Base-by-base conservation (phyloP, 2,888 invertebrate genomes). In the Nasonovia ribisnigri region DNA sequence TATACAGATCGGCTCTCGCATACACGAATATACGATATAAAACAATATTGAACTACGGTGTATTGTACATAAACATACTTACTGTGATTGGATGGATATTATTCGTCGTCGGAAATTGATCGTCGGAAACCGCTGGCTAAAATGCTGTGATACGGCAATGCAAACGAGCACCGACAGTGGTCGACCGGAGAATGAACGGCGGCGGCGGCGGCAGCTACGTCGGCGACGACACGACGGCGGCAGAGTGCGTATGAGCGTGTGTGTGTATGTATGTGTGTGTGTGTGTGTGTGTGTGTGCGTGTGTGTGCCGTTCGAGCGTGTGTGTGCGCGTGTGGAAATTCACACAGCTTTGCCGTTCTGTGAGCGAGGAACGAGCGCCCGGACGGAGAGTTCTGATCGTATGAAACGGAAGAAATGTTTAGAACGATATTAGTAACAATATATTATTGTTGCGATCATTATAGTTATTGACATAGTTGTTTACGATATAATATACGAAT, bases 101-200 rank as follows among this genome's bases (percentile, higher is more conserved):
- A 43, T 67, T 67, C 90, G 60, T 26, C 60, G 90, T n/a, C 16
- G 89, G 43, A 43, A 51, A 91, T 51, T 84, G 77, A 84, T 91
- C 51, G 42, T 84, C 36, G 51, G 26, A 84, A 42, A 16, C 84
- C 26, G 90, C 16, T 42, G 26, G 51, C 26, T 29, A 36, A 36
- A 36, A 46, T 90, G 11, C 1, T 4, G 24, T 84, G 84, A 42
- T 86, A 24, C 57, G 42, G 51, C 8, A 57, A 92, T 60, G 16
- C 60, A 24, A 77, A 92, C 92, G 51, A 92, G 67, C 67, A 88
- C 88, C 42, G 88, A 88, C 88, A 77, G 92, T 43, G 92, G 92
- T 92, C 92, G 92, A 92, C 67, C 42, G 88, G 88, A 92, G 92
- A 92, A 92, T 92, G 92, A 92, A 88, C 92, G 48, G 67, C 88